These are phyloP conservation scores for Anoplophora glabripennis DNA, from an alignment of 1,140 invertebrate species.

Conservation along the genomic window DNA sequence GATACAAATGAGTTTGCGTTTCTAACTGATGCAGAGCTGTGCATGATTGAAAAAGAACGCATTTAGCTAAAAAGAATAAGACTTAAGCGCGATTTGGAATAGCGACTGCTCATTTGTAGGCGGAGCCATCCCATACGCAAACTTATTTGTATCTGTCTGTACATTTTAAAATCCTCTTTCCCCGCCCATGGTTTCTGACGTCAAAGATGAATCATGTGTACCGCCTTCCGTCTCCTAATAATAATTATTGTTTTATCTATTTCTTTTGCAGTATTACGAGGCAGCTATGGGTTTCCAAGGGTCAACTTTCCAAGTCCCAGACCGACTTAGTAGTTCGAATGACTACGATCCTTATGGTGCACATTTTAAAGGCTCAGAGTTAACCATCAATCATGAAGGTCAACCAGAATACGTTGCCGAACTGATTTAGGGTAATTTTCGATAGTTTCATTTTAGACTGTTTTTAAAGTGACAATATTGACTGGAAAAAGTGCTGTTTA, in stretches of 20 bases:
- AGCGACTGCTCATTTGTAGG: too few species aligned
- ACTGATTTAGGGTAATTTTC: conserved; percentile 55
- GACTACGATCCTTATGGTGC: conserved; percentile 37
- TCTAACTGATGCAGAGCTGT: too few species aligned
- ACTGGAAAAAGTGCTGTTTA: conserved; percentile 13
- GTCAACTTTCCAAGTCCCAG: conserved; percentile 69
- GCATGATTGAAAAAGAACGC: too few species aligned
- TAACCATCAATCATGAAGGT: conserved; percentile 61
- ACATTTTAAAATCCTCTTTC: too few species aligned
- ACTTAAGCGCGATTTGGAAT: too few species aligned
- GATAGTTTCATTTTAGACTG: conserved; percentile 6
- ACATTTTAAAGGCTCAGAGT: conserved; percentile 48
- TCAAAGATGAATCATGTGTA: too few species aligned
- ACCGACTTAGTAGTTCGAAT: conserved; percentile 40
- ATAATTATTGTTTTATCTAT: background rate
- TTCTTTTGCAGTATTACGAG: conserved; percentile 61
- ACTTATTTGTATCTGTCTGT: too few species aligned
- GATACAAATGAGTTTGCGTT: too few species aligned
- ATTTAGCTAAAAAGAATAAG: too few species aligned
- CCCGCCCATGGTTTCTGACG: too few species aligned
- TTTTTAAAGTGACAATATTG: conserved; percentile 22
- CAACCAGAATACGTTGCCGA: conserved; percentile 69
- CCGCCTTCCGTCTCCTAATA: too few species aligned
- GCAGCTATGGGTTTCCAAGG: conserved; percentile 66
- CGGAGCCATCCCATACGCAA: too few species aligned